Percentiles rank a stretch among this genome's conserved stretches.
Conservation (phyloP, 2,888 invertebrate species). For the Xestia sexstrigata region DNA sequence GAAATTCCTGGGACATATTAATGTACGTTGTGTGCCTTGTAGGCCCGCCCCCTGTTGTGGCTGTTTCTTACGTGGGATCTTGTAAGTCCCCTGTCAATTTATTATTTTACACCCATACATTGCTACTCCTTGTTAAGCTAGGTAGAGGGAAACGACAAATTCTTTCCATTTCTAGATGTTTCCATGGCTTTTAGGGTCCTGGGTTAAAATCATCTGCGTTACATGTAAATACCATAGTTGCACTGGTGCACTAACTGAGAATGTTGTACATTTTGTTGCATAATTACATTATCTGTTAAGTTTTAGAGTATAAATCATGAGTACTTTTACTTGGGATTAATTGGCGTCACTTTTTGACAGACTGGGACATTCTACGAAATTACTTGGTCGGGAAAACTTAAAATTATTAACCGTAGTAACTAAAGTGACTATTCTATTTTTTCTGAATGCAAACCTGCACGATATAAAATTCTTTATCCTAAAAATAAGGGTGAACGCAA, state of each 20-base stretch:
- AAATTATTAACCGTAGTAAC: not conserved
- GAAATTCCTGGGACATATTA: slow-evolving; percentile 77
- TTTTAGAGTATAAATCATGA: not conserved
- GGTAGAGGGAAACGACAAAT: slow-evolving; percentile 46
- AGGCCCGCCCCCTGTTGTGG: slow-evolving; percentile 89
- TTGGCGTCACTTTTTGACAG: slow-evolving; percentile 26
- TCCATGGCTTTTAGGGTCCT: slow-evolving; percentile 38
- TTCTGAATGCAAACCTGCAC: slow-evolving; percentile 7
- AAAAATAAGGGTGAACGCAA: not conserved
- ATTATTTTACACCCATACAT: slow-evolving; percentile 70
- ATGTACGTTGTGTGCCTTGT: slow-evolving; percentile 86
- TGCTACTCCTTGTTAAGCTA: slow-evolving; percentile 51
- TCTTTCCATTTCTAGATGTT: slow-evolving; percentile 18
- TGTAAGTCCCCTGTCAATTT: slow-evolving; percentile 86
- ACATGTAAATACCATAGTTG: slow-evolving; percentile 62
- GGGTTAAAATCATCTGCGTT: slow-evolving; percentile 38
- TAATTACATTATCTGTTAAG: slow-evolving; percentile 14
- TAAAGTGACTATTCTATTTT: slow-evolving; percentile 14
- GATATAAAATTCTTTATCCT: not conserved
- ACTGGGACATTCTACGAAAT: slow-evolving; percentile 4
- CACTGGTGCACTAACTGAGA: slow-evolving; percentile 50
- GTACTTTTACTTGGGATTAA: not conserved
- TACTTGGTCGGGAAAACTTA: not conserved
- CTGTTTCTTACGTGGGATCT: slow-evolving; percentile 90
- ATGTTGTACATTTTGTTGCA: slow-evolving; percentile 41